phyloP scores from a whole-genome alignment of 2,113 vertebrate species.

The Mirza zaza region DNA sequence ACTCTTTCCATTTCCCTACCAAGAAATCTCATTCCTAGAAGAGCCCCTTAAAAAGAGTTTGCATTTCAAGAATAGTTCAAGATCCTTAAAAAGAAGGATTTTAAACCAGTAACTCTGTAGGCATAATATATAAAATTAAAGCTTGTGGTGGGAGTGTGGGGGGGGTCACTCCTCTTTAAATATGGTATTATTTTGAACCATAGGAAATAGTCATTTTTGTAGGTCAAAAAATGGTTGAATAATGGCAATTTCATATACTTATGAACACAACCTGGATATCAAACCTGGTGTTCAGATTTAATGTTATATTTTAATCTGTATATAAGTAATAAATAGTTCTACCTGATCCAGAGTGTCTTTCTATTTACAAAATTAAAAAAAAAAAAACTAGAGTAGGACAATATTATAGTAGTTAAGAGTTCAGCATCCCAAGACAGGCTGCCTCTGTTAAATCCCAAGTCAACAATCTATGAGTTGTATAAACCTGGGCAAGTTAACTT shows the following conservation, averaged over 20 bases:
- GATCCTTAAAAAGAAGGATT: background rate
- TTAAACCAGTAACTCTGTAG: background rate
- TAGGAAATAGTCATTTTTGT: background rate
- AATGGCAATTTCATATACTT: background rate
- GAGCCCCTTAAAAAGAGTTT: background rate
- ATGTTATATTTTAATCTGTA: background rate
- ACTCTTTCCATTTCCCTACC: background rate
- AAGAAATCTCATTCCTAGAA: background rate
- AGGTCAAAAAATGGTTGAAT: background rate
- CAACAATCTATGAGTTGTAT: background rate
- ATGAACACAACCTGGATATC: background rate
- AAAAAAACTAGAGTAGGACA: background rate
- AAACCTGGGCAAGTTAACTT: background rate
- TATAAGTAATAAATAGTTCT: background rate
- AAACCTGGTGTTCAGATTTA: background rate
- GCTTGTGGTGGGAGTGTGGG: background rate
- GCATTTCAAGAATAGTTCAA: background rate
- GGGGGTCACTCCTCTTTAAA: background rate
- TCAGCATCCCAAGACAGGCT: background rate
- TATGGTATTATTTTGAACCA: background rate
- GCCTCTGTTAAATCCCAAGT: background rate
- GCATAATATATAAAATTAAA: background rate
- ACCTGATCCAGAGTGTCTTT: background rate
- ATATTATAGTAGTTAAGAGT: background rate
- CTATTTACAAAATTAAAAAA: background rate